Base-by-base conservation (phyloP, 2,113 vertebrate genomes). In the Ellobius talpinus region DNA sequence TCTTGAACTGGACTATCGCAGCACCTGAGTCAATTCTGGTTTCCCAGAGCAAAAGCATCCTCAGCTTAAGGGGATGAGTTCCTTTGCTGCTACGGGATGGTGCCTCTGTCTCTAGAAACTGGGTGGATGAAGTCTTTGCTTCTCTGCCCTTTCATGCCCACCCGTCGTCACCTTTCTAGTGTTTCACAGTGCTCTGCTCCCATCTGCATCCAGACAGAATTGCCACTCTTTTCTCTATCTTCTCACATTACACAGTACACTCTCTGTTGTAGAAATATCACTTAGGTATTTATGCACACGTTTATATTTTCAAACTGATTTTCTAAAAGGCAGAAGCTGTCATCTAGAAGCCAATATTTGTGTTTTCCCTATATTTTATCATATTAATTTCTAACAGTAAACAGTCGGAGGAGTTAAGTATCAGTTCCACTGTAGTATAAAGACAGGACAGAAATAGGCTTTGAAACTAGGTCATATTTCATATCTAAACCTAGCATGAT, bases 381-480 rank as follows among this genome's bases (percentile, higher is more conserved):
- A 87, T 55, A 42, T 94, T 74, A 31, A 68, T 31, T 90, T 88
- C 58, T 93, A 89, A 74, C 0, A 95, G 36, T 42, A 87, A 78
- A 63, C 17, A 73, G 11, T 93, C 58, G 55, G 39, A 65, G 14
- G 21, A 73, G 66, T 96, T 95, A 90, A 94, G 39, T 90, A 87
- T 82, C 61, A 70, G 31, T 45, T 16, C n/a, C 42, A 39, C 12
- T 82, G 42, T 45, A 26, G 89, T 52, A 52, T 89, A 97, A 95
- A 63, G 87, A 68, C 24, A 81, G 88, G 58, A 36, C 76, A 94
- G 81, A 95, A 92, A 72, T 58, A 50, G 39, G 36, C 36, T 42
- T 92, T 93, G 86, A 96, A 95, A 93, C 39, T 84, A 79, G 68
- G 63, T 95, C 73, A 70, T 82, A 31, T 66, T 96, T 96, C 79